Percentiles rank a stretch among this genome's conserved stretches.
Evolutionary conservation across 2,888 invertebrate species (phyloP).

Genomic region (Agrochola lota): DNA sequence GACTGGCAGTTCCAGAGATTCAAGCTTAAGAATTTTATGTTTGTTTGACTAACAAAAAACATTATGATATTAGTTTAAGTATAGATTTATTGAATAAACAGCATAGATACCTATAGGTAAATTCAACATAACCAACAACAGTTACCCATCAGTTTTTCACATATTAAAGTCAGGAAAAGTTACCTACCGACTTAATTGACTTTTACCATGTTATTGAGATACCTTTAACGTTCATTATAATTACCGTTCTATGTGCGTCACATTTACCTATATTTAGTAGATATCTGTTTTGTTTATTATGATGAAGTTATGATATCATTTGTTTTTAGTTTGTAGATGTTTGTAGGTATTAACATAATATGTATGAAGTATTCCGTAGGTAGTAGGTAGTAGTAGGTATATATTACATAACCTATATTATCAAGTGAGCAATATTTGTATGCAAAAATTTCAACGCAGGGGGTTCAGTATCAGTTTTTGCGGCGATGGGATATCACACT

Average conservation of each 20-base stretch:
- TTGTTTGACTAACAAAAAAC: too few species aligned
- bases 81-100: neutral
- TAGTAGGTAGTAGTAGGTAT: too few species aligned
- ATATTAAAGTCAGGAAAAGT: neutral
- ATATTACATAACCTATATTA: neutral
- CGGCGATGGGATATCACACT: too few species aligned
- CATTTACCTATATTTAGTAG: neutral
- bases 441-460: too few species aligned
- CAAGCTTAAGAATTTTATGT: too few species aligned
- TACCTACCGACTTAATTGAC: too few species aligned
- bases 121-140: too few species aligned
- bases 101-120: too few species aligned
- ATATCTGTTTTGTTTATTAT: conserved; percentile 12
- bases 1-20: too few species aligned
- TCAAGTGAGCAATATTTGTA: too few species aligned
- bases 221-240: conserved; percentile 4
- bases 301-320: conserved; percentile 16
- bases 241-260: neutral
- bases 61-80: too few species aligned
- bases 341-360: neutral
- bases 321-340: neutral
- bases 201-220: conserved; percentile 9
- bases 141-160: neutral
- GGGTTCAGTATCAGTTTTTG: too few species aligned
- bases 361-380: neutral